Evolutionary conservation across 2,797 vertebrate genomes (phyloP).

Genomic region (Amblyopsis hoosieri): DNA sequence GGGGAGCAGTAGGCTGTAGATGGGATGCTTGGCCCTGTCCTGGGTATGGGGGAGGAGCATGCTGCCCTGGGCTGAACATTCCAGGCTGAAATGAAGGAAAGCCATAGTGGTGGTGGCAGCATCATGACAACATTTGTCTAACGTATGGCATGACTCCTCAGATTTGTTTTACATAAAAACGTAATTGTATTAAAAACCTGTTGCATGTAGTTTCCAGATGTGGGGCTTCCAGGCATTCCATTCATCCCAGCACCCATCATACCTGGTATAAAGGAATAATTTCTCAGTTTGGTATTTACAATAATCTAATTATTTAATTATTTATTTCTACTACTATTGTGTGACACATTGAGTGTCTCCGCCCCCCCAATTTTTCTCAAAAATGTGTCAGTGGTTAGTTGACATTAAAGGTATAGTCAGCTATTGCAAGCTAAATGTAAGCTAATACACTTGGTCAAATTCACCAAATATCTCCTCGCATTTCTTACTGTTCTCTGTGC

Average conservation of each 20-base stretch:
- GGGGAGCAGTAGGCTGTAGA: constrained; percentile 90
- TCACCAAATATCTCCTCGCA: no score
- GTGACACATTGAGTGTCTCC: not conserved
- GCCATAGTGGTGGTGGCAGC: not conserved
- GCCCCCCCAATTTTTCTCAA: no score
- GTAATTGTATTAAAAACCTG: constrained; percentile 71
- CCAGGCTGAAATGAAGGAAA: constrained; percentile 80
- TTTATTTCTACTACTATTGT: constrained; percentile 17
- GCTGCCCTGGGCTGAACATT: constrained; percentile 89
- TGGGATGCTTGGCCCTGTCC: constrained; percentile 86
- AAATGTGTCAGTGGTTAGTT: constrained; percentile 39
- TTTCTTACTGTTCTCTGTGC: no score
- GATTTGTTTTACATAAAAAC: no score
- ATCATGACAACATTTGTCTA: not conserved
- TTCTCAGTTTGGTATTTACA: constrained; percentile 3
- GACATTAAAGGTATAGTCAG: not conserved
- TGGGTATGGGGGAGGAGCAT: constrained; percentile 95
- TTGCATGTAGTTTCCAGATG: constrained; percentile 87
- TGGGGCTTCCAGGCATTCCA: constrained; percentile 90
- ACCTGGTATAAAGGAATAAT: constrained; percentile 61
- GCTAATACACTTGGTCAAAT: no score
- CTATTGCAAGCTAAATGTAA: no score
- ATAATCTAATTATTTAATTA: constrained; percentile 6
- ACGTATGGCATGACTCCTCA: not conserved
- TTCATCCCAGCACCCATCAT: constrained; percentile 83